Evolutionary conservation across 2,113 vertebrate species (phyloP).

Genomic region (Plecturocebus donacophilus): DNA sequence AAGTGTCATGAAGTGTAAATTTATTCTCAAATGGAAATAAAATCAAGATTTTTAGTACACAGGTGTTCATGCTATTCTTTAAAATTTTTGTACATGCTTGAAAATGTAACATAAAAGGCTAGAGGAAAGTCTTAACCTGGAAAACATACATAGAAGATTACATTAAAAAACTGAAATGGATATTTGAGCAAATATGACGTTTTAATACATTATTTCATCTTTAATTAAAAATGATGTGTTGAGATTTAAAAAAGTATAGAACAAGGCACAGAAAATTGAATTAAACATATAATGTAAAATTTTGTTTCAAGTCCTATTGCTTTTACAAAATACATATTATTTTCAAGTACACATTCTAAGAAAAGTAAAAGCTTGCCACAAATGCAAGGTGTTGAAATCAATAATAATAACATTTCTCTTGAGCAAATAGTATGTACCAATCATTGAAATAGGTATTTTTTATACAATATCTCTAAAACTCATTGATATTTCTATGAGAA

Average conservation of each 20-base stretch:
- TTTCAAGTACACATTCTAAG: not conserved
- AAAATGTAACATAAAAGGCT: not conserved
- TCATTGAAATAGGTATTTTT: not conserved
- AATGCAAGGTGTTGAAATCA: not conserved
- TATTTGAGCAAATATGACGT: not conserved
- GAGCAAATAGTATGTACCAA: not conserved
- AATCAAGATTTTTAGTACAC: not conserved
- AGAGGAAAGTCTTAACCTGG: not conserved
- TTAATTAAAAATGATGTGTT: not conserved
- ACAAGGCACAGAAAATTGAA: not conserved
- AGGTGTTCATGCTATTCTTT: not conserved
- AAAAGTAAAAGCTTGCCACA: not conserved
- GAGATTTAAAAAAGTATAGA: not conserved
- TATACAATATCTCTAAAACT: not conserved
- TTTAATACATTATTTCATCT: not conserved
- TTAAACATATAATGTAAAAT: not conserved
- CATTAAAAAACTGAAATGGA: not conserved
- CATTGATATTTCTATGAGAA: not conserved
- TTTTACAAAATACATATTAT: not conserved
- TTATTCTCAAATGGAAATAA: not conserved
- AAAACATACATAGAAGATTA: not conserved
- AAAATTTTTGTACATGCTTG: not conserved
- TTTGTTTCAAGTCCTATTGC: not conserved
- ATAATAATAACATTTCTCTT: not conserved
- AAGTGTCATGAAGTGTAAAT: not conserved